Base-by-base conservation (phyloP, 2,113 vertebrate species). In the Empidonax traillii region DNA sequence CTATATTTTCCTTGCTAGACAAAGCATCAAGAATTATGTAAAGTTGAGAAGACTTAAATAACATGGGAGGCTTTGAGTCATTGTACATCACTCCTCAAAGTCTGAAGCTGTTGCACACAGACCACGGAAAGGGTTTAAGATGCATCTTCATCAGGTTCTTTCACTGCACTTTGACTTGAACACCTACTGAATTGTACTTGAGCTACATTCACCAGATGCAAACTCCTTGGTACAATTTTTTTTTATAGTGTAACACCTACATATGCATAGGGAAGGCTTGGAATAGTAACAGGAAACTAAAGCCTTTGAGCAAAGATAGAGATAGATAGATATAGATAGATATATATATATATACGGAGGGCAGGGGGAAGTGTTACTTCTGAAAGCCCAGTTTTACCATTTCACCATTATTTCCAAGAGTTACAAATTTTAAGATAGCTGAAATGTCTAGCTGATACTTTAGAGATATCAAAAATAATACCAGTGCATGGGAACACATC, bases 251-350 rank as follows among this genome's bases (percentile, higher is more conserved):
- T 78, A 55, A 93, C 75, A 92, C 41, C 86, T 89, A 84, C 67
- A 58, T n/a, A 51, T 16, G 46, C 80, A 81, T 15, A 58, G 59
- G 46, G 46, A 84, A 86, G 39, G 33, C 62, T 78, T 81, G 41
- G 23, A 92, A 89, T 35, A 77, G 68, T 73, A 94, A 91, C 24
- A 73, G 63, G 59, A 89, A 94, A 79, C 24, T n/a, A 66, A 93
- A 92, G 67, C 37, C 58, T 46, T 73, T 20, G 23, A 84, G 63
- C 51, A 92, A 30, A 92, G 25, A 77, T 16, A 39, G 21, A 72
- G 37, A 22, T 49, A 10, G 12, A 56, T 14, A 23, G 47, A 53
- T 41, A 11, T 53, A 35, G 14, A 49, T 6, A 19, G 47, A 35
- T 11, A 49, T 6, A 15, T 41, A 7, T 6, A 4, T 9, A 35